These are phyloP conservation scores for Dasysyrphus tricinctus DNA, from an alignment of 2,888 invertebrate genomes.

Conservation along the genomic window DNA sequence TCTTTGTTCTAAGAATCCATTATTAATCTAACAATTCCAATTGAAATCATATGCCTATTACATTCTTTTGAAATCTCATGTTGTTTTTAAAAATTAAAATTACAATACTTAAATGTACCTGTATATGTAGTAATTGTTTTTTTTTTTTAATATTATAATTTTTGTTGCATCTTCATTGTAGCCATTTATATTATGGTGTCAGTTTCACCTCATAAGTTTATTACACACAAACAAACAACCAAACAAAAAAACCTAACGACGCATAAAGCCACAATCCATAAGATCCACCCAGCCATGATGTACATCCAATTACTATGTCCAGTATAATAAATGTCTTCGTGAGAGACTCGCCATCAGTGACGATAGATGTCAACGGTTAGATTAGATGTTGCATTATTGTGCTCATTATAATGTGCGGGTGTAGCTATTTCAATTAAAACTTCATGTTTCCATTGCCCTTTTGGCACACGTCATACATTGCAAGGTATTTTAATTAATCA, in stretches of 20 bases:
- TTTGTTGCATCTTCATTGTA: neutral
- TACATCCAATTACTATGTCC: constrained; percentile 64
- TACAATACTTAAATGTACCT: no score
- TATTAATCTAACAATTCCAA: no score
- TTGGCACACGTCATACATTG: constrained; percentile 30
- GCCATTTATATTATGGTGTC: constrained; percentile 45
- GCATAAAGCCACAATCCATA: constrained; percentile 49
- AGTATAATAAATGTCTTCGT: constrained; percentile 57
- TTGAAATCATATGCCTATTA: no score
- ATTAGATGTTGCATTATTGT: constrained; percentile 24
- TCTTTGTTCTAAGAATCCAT: no score
- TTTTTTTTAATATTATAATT: neutral
- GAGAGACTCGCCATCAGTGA: constrained; percentile 13
- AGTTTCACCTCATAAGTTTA: constrained; percentile 37
- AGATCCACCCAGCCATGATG: constrained; percentile 55
- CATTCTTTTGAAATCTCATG: no score
- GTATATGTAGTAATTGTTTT: no score
- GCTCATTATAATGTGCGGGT: constrained; percentile 22
- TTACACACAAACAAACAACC: constrained; percentile 37
- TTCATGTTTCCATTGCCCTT: constrained; percentile 33
- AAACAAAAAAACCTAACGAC: constrained; percentile 22
- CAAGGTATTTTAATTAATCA: constrained; percentile 25
- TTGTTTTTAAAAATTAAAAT: no score
- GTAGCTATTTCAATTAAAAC: constrained; percentile 38
- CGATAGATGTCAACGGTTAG: constrained; percentile 30